Percentiles rank a stretch among this genome's conserved stretches.
phyloP scores from a whole-genome alignment of 1,140 invertebrate species.

The Bilobella aurantiaca region DNA sequence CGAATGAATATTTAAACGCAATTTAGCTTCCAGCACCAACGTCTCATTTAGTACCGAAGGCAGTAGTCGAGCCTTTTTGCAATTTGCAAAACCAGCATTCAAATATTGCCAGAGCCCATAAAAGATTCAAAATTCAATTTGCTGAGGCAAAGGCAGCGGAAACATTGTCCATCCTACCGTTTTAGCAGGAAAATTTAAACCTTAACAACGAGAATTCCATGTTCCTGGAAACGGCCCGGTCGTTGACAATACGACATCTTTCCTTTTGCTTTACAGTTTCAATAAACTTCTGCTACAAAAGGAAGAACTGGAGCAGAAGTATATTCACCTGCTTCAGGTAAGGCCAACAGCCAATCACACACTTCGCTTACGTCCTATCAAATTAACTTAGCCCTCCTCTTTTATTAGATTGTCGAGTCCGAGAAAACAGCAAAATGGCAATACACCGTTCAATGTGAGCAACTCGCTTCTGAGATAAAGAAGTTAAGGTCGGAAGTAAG shows the following conservation, averaged over 20 bases:
- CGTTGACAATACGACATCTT: background rate
- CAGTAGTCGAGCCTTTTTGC: too few species aligned
- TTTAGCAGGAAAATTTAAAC: too few species aligned
- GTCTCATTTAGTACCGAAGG: too few species aligned
- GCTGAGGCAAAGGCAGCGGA: too few species aligned
- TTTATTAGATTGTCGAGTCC: slow-evolving; percentile 72
- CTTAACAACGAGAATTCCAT: too few species aligned
- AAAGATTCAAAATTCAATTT: too few species aligned
- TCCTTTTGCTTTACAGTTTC: slow-evolving; percentile 51
- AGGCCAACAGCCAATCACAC: background rate
- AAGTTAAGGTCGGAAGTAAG: slow-evolving; percentile 76
- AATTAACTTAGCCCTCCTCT: background rate
- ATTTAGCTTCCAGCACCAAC: too few species aligned
- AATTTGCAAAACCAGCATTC: too few species aligned
- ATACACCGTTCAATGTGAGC: slow-evolving; percentile 84
- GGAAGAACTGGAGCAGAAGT: slow-evolving; percentile 86
- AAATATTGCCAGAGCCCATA: too few species aligned
- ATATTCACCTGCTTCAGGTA: slow-evolving; percentile 63
- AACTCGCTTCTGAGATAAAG: slow-evolving; percentile 75
- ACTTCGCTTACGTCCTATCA: background rate
- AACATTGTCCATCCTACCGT: too few species aligned
- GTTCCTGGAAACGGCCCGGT: too few species aligned
- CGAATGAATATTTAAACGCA: too few species aligned
- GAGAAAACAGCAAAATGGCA: slow-evolving; percentile 88
- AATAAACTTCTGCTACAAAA: slow-evolving; percentile 82